phyloP scores from a whole-genome alignment of 2,797 vertebrate species.

The Erpetoichthys calabaricus region DNA sequence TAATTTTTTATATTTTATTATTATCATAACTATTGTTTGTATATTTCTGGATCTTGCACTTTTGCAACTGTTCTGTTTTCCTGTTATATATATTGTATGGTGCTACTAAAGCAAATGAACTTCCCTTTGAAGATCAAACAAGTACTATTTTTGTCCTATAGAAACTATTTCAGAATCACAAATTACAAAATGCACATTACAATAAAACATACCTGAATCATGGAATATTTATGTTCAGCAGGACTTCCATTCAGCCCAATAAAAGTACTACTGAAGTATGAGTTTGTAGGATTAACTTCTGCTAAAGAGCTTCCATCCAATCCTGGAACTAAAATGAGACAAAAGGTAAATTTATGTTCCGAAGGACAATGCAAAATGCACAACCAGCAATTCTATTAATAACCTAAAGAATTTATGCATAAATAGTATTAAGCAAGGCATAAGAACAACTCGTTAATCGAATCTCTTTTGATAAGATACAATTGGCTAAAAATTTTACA shows the following conservation, averaged over 20 bases:
- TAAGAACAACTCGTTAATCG: no score
- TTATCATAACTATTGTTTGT: neutral
- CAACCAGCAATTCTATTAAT: no score
- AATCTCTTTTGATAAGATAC: no score
- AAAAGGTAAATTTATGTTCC: slow-evolving; percentile 13
- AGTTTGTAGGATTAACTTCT: slow-evolving; percentile 89
- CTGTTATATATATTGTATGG: no score
- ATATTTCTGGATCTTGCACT: neutral
- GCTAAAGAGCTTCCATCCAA: slow-evolving; percentile 77
- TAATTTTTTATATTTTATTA: neutral
- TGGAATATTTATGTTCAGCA: slow-evolving; percentile 87
- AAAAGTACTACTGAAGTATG: slow-evolving; percentile 98
- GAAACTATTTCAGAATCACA: slow-evolving; percentile 5
- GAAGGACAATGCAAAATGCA: no score
- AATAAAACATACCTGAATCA: slow-evolving; percentile 80
- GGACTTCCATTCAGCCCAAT: slow-evolving; percentile 97
- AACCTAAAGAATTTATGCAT: no score
- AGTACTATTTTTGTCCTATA: no score
- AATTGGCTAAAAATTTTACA: no score
- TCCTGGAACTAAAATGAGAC: slow-evolving; percentile 67
- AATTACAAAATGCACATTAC: slow-evolving; percentile 8
- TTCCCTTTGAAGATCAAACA: no score
- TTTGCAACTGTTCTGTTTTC: no score
- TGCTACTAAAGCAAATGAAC: no score
- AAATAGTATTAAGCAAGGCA: no score